Conservation (phyloP, 2,888 invertebrate genomes). For the Pristionchus mayeri region DNA sequence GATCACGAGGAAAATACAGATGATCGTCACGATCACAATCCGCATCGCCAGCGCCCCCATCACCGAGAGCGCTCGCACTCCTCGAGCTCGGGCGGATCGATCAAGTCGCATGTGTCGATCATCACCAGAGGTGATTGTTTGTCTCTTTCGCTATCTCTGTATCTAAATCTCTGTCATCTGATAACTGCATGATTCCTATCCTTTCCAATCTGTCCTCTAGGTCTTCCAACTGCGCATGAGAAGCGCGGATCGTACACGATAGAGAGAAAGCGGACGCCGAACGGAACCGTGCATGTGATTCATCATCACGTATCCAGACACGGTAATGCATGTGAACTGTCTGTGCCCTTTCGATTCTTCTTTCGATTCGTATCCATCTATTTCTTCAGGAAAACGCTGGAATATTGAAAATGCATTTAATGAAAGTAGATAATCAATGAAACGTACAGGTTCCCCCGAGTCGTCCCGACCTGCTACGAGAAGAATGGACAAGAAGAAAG, state of each 20-base stretch:
- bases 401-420: background rate
- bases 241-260: conserved; percentile 38
- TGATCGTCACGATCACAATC: too few species aligned
- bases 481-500: background rate
- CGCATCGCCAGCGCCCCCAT: background rate
- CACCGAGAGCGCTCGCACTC: background rate
- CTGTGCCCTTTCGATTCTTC: background rate
- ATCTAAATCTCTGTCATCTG: background rate
- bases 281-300: conserved; percentile 36
- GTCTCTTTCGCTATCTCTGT: too few species aligned
- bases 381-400: background rate
- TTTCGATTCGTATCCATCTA: too few species aligned
- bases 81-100: background rate
- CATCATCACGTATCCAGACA: conserved; percentile 24
- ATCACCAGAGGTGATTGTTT: conserved; percentile 36
- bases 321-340: conserved; percentile 23
- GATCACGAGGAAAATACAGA: too few species aligned
- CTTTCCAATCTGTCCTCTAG: background rate
- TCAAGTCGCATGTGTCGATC: conserved; percentile 46
- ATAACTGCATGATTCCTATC: background rate
- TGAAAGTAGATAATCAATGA: background rate
- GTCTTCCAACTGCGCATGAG: background rate
- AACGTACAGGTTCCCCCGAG: background rate
- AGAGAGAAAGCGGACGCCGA: conserved; percentile 41
- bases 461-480: background rate